Percentiles rank a stretch among this genome's conserved stretches.
These are phyloP conservation scores for Acanthoscelides obtectus DNA, from an alignment of 2,888 invertebrate species.

Conservation along the genomic window DNA sequence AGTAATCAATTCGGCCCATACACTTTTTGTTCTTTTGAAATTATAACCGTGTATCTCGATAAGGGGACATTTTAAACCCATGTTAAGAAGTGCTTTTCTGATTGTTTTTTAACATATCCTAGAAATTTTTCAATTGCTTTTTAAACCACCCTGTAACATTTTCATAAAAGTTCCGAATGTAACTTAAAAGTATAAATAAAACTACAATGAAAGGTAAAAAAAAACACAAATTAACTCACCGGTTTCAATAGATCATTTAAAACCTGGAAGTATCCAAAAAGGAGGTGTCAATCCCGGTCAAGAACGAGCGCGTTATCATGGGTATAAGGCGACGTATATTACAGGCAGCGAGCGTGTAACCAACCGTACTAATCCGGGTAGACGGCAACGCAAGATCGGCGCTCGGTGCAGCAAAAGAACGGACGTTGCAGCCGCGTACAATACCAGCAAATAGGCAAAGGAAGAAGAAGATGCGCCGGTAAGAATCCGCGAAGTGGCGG, in stretches of 20 bases:
- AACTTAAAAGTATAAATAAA: too few species aligned
- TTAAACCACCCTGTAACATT: too few species aligned
- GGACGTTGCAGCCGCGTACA: not conserved
- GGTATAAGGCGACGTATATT: not conserved
- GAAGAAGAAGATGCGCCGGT: not conserved
- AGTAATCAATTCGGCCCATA: too few species aligned
- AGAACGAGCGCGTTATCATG: not conserved
- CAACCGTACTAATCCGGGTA: not conserved
- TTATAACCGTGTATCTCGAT: too few species aligned
- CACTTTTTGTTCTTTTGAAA: too few species aligned
- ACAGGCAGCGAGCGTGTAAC: not conserved
- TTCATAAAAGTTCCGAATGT: too few species aligned
- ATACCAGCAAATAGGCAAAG: not conserved
- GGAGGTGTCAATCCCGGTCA: not conserved
- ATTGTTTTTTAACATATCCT: too few species aligned
- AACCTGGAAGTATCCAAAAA: not conserved
- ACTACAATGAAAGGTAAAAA: too few species aligned
- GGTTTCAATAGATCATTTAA: not conserved
- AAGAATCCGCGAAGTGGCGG: not conserved
- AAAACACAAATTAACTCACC: not conserved
- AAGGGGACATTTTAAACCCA: too few species aligned
- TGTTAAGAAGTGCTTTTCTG: too few species aligned
- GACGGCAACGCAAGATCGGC: not conserved
- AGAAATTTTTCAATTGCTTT: too few species aligned
- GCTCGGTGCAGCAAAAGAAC: not conserved